These are phyloP conservation scores for Sebastes cheni DNA, from an alignment of 2,797 vertebrate genomes.

Conservation along the genomic window DNA sequence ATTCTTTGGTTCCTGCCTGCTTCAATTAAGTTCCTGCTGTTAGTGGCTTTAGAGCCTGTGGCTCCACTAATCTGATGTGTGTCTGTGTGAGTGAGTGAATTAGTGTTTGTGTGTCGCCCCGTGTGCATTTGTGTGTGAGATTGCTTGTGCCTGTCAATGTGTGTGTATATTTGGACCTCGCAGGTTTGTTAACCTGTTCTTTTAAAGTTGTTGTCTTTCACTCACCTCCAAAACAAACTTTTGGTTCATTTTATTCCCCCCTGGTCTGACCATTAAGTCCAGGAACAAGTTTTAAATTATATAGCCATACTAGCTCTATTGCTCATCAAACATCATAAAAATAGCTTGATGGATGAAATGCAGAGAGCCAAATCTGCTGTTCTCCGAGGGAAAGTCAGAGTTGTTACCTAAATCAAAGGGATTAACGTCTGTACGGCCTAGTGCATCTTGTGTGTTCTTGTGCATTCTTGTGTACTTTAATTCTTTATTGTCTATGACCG, in stretches of 20 bases:
- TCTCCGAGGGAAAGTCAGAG: no score
- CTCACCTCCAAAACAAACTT: slow-evolving; percentile 36
- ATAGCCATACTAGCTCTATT: background rate
- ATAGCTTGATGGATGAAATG: background rate
- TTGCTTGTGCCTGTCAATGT: background rate
- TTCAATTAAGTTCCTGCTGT: slow-evolving; percentile 83
- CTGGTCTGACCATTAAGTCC: background rate
- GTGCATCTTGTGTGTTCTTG: background rate
- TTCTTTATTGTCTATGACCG: background rate
- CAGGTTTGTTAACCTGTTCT: slow-evolving; percentile 41
- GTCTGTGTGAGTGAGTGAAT: slow-evolving; percentile 36
- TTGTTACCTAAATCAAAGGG: background rate
- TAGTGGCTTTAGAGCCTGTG: slow-evolving; percentile 72
- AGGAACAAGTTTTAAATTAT: background rate
- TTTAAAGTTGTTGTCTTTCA: slow-evolving; percentile 35
- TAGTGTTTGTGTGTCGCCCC: slow-evolving; percentile 9
- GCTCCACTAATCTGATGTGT: slow-evolving; percentile 66
- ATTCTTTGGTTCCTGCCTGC: slow-evolving; percentile 73
- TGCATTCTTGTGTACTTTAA: background rate
- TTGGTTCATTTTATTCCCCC: background rate
- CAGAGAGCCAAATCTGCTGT: background rate
- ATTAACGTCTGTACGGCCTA: background rate
- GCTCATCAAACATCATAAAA: background rate
- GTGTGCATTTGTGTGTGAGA: background rate
- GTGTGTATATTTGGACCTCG: slow-evolving; percentile 16